Conservation (phyloP, 2,888 invertebrate genomes). For the Plebejus melissa region DNA sequence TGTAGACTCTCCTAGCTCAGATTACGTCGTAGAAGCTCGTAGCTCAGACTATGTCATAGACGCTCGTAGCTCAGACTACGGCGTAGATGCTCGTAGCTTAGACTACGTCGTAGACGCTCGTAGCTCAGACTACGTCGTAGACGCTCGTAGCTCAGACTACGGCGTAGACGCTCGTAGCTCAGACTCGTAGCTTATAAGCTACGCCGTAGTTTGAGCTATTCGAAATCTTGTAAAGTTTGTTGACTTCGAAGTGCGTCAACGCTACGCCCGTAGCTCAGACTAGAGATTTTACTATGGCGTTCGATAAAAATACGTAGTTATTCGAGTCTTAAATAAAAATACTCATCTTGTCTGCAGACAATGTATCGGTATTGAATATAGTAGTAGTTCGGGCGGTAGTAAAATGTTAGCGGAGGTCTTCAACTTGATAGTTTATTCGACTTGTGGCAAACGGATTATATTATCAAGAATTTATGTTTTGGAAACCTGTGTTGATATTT, state of each 20-base stretch:
- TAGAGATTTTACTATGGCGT: neutral
- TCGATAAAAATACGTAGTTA: neutral
- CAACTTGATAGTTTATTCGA: constrained; percentile 5
- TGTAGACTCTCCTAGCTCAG: no score
- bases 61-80: no score
- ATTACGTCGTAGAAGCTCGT: no score
- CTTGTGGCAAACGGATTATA: neutral
- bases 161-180: neutral
- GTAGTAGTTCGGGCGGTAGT: neutral
- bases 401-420: neutral
- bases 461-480: neutral
- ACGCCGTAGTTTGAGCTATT: no score
- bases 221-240: no score
- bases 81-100: no score
- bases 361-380: neutral
- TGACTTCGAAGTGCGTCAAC: no score
- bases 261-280: neutral
- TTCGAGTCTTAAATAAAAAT: neutral
- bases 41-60: no score
- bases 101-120: no score
- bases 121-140: neutral
- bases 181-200: no score
- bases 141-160: neutral
- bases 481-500: neutral
- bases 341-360: neutral